phyloP scores from a whole-genome alignment of 2,113 vertebrate species.

The Epinephelus fuscoguttatus region DNA sequence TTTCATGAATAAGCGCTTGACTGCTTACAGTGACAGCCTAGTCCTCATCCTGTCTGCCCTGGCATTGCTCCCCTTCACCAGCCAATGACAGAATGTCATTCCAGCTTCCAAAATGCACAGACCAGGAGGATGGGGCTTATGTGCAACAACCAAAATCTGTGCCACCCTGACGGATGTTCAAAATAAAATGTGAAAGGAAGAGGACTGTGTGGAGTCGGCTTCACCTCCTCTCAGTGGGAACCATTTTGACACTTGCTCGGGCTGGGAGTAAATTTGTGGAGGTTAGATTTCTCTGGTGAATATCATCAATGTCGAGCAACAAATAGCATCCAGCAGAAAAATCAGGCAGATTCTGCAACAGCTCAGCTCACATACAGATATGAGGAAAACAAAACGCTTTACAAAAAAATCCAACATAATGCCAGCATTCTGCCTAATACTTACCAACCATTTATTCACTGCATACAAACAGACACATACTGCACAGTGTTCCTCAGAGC shows the following conservation, averaged over 20 bases:
- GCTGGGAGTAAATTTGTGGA: slow-evolving; percentile 18
- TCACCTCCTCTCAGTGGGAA: not conserved
- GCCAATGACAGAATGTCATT: slow-evolving; percentile 74
- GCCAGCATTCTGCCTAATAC: not conserved
- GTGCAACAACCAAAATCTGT: slow-evolving; percentile 62
- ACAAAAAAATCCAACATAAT: not conserved
- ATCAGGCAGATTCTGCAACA: slow-evolving; percentile 17
- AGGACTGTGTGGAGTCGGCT: slow-evolving; percentile 39
- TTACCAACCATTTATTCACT: not conserved
- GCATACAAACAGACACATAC: not conserved
- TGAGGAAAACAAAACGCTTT: slow-evolving; percentile 2
- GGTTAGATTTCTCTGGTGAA: slow-evolving; percentile 28
- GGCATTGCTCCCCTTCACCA: slow-evolving; percentile 59
- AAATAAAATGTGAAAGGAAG: slow-evolving; percentile 48
- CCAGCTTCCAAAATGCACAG: slow-evolving; percentile 63
- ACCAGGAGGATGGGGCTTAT: slow-evolving; percentile 65
- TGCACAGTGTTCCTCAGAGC: not conserved
- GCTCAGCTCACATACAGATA: slow-evolving; percentile 24
- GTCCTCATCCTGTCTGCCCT: slow-evolving; percentile 75
- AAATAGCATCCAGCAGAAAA: slow-evolving; percentile 19
- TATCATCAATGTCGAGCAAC: slow-evolving; percentile 23
- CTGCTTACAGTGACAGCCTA: slow-evolving; percentile 81
- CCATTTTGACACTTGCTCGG: slow-evolving; percentile 36
- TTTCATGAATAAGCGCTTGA: slow-evolving; percentile 84
- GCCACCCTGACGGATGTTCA: slow-evolving; percentile 55